These are phyloP conservation scores for Ashinkailepas kermadecensis DNA, from an alignment of 2,888 invertebrate genomes.

Conservation along the genomic window DNA sequence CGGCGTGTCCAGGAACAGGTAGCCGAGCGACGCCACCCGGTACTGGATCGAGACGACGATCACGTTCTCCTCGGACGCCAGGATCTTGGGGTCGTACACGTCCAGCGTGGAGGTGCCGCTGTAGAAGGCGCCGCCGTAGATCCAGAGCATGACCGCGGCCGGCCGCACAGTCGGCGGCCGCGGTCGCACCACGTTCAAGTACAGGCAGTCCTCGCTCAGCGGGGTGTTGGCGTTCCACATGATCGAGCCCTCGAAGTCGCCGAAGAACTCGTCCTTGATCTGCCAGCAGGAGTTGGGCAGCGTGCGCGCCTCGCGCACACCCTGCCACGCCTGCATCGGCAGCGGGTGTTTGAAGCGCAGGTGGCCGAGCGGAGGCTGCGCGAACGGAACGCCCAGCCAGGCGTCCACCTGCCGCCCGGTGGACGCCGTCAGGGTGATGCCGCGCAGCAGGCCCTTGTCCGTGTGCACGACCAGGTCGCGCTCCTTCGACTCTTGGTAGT, in stretches of 20 bases:
- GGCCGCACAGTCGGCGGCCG: constrained; percentile 41
- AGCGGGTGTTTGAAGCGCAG: constrained; percentile 79
- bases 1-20: constrained; percentile 74
- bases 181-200: constrained; percentile 85
- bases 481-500: not conserved
- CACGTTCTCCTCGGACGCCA: constrained; percentile 80
- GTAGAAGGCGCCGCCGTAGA: constrained; percentile 89
- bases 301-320: constrained; percentile 69
- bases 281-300: constrained; percentile 86
- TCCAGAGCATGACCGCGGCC: constrained; percentile 89
- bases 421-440: constrained; percentile 62
- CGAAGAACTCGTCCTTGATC: constrained; percentile 80
- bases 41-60: constrained; percentile 93
- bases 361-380: constrained; percentile 45
- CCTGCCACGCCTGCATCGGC: constrained; percentile 69
- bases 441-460: constrained; percentile 62
- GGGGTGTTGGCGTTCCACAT: constrained; percentile 96
- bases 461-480: constrained; percentile 59
- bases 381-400: constrained; percentile 53
- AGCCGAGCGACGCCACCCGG: constrained; percentile 83
- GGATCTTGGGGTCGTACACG: constrained; percentile 83
- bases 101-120: constrained; percentile 86
- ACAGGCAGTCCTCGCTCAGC: constrained; percentile 88
- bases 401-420: constrained; percentile 67
- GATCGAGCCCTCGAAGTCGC: constrained; percentile 68